Evolutionary conservation across 2,888 invertebrate genomes (phyloP).

Genomic region (Drosophila rellima): DNA sequence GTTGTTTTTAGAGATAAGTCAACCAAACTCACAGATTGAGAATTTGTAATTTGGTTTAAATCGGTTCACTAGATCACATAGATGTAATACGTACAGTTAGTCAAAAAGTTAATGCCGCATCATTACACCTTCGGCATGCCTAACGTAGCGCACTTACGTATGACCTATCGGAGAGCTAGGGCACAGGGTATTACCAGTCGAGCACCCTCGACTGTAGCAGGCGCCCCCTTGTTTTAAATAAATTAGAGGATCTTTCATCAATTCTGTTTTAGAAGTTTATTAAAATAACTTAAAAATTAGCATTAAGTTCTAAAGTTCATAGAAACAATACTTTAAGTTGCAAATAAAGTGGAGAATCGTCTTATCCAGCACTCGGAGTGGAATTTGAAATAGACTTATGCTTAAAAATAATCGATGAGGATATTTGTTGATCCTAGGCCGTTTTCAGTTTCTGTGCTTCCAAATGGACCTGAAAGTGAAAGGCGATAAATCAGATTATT

Average conservation of each 20-base stretch:
- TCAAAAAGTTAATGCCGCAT: no score
- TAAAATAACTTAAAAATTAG: neutral
- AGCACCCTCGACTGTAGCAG: no score
- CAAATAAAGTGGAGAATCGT: constrained; percentile 26
- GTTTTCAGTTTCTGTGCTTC: constrained; percentile 54
- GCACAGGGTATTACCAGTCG: no score
- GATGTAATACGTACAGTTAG: no score
- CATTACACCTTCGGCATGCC: no score
- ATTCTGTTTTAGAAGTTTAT: constrained; percentile 9
- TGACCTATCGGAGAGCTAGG: no score
- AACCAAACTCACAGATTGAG: no score
- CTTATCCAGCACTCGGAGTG: constrained; percentile 1
- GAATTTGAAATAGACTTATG: neutral
- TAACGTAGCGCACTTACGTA: no score
- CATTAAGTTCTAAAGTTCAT: constrained; percentile 36
- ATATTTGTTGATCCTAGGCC: constrained; percentile 42
- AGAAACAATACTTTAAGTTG: constrained; percentile 68
- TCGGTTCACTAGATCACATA: no score
- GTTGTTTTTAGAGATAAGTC: no score
- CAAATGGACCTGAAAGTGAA: constrained; percentile 47
- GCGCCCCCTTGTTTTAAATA: no score
- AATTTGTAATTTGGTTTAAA: no score
- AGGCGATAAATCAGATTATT: neutral
- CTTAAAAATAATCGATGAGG: constrained; percentile 4
- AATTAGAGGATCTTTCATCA: neutral